phyloP scores from a whole-genome alignment of 2,113 vertebrate species.

The Amblyornis subalaris region DNA sequence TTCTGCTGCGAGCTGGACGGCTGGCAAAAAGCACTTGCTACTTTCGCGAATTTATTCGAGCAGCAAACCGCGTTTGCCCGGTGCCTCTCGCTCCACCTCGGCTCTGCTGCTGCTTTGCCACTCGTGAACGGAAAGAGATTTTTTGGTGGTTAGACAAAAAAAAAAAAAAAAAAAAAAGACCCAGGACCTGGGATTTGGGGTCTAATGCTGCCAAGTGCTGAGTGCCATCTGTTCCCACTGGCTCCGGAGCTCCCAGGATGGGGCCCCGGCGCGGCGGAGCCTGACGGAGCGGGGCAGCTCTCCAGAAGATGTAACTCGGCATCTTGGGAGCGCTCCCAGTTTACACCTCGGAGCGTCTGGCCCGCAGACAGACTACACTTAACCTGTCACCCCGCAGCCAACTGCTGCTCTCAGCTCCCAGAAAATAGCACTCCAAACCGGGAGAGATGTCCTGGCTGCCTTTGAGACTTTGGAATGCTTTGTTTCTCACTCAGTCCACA shows the following conservation, averaged over 20 bases:
- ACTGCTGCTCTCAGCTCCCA: not conserved
- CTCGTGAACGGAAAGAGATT: not conserved
- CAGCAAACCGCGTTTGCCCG: accelerated
- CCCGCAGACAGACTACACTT: slow-evolving; percentile 27
- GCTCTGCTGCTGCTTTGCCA: not conserved
- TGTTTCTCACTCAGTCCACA: not conserved
- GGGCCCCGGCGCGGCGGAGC: not conserved
- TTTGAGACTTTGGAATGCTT: not conserved
- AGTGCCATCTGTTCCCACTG: slow-evolving; percentile 60
- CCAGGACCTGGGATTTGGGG: not conserved
- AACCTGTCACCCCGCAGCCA: not conserved
- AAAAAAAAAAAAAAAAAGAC: not conserved
- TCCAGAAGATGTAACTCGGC: slow-evolving; percentile 12
- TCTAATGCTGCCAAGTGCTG: slow-evolving; percentile 53
- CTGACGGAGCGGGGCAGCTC: not conserved
- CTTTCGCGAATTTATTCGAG: not conserved
- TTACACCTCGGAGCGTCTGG: not conserved
- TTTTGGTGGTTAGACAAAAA: not conserved
- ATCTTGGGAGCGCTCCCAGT: slow-evolving; percentile 49
- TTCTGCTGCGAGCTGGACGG: not conserved
- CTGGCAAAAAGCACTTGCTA: not conserved
- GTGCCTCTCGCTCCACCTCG: accelerated
- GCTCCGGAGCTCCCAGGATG: slow-evolving; percentile 19
- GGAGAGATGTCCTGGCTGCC: not conserved
- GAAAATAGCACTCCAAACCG: not conserved